Evolutionary conservation across 64 coral and sea anemone genomes (phyloP), one percentile per base, ranked within the genome.

Genomic region (Montipora capricornis): DNA sequence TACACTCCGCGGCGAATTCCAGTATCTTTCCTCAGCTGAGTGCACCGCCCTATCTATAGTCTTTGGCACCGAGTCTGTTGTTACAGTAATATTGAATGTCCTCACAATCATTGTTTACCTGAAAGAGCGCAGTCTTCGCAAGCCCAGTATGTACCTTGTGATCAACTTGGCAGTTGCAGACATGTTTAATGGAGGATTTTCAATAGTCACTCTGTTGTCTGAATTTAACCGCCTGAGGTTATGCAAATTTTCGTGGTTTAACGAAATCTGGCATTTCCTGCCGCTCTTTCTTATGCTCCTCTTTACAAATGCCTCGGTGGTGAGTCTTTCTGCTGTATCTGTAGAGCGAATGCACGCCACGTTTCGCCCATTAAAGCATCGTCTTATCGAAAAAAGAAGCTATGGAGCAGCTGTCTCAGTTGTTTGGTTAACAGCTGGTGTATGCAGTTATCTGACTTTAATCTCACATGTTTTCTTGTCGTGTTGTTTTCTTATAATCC

Each of bases 181-280:
- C 66, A 69, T 84, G 81, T 20, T 84, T 2, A 59, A 47, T 17
- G 81, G 81, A 47, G 81, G 61, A 62, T 45, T 45, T 82, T 74
- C 71, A 26, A 11, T 6, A 8, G 8, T 19, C 11, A 14, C 19
- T 13, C 8, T 16, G 22, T 74, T 6, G 4, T 29, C 9, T 8
- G 22, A 26, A 26, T 22, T 37, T 37, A 2, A 7, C 2, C 20
- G n/a, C 2, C n/a, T 26, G 37, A 37, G 37, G 37, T 37, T 37
- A 74, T 26, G 7, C 20, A 26, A 26, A 8, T 3, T 26, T 4
- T 11, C 71, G 22, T 9, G 2, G 6, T 8, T 10, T 74, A 10
- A 24, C 8, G 16, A 26, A 26, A 3, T 37, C 37, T 37, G 37
- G 37, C 2, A 37, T 37, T 37, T 2, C 37, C 37, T 37, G 37